Base-by-base conservation (phyloP, 1,140 invertebrate genomes). In the Bombyx mandarina region DNA sequence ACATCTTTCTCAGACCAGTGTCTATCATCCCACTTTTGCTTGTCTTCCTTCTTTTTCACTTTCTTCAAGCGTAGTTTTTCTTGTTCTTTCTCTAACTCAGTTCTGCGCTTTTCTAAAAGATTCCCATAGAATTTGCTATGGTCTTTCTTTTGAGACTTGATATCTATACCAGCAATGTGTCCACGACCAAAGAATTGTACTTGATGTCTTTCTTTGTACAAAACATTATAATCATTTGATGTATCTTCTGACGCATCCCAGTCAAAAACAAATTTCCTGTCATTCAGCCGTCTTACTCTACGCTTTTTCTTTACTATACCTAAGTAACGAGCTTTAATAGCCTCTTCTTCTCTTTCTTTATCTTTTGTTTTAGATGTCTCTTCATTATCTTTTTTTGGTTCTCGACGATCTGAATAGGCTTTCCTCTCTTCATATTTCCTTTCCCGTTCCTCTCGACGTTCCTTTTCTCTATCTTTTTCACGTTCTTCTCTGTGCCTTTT, bases 211-310 rank as follows among this genome's bases (percentile, higher is more conserved):
- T 99, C 96, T 84, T 99, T 99, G 72, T 99, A 99, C 3, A 99
- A 89, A 61, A 92, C 92, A 86, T 99, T 99, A 72, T 99, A 99
- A 91, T 99, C 99, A 62, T 95, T 93, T 12, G 97, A 98, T 0
- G 99, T 99, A 72, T 99, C 99, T 85, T 99, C 99, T 0, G 94
- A 94, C 4, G 97, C 97, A 89, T 99, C 99, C 99, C 99, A 99
- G 89, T 99, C 99, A 89, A 99, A 99, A 0, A 99, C 98, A 91
- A 99, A 99, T 88, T 99, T 99, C 5, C 98, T 89, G 77, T 99
- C 99, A 89, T 99, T 99, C 4, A 99, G 86, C 62, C 98, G 90
- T 44, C 99, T 88, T 0, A 98, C 95, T 48, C 96, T 89, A 6
- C 97, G 91, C 75, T 99, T 99, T 77, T 97, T 98, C 75, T 99